phyloP scores from a whole-genome alignment of 1,140 invertebrate genomes.

The Agraylea sexmaculata region DNA sequence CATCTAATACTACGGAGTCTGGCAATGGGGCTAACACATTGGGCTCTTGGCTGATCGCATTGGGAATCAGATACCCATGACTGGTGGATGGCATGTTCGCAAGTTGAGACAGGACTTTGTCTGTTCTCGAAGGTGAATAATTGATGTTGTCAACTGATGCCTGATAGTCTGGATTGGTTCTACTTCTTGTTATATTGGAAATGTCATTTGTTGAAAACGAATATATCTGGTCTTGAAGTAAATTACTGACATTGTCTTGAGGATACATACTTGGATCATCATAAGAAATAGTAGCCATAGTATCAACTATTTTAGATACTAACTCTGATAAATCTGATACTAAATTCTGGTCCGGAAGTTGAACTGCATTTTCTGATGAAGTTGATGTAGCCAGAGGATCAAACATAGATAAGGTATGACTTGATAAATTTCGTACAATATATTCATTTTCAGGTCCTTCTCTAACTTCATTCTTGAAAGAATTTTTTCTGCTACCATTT shows the following conservation, averaged over 20 bases:
- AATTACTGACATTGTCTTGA: constrained; percentile 19
- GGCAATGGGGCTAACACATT: constrained; percentile 33
- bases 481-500: constrained; percentile 27
- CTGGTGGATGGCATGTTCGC: constrained; percentile 37
- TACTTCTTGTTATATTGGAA: constrained; percentile 27
- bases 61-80: constrained; percentile 44
- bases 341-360: constrained; percentile 32
- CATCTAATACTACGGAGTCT: constrained; percentile 31
- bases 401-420: constrained; percentile 38
- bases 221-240: constrained; percentile 24
- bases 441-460: constrained; percentile 29
- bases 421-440: constrained; percentile 34
- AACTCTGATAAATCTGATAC: constrained; percentile 38
- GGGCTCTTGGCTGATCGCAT: constrained; percentile 40
- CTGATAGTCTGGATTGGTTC: constrained; percentile 18
- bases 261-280: constrained; percentile 9
- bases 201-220: constrained; percentile 37
- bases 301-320: constrained; percentile 37
- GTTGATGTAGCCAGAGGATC: constrained; percentile 28
- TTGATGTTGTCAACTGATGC: constrained; percentile 17
- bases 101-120: constrained; percentile 31
- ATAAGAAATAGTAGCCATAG: constrained; percentile 30
- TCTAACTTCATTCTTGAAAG: constrained; percentile 30
- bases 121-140: constrained; percentile 19
- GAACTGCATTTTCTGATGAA: constrained; percentile 24